Evolutionary conservation across 2,797 vertebrate species (phyloP).

Genomic region (Pipistrellus pygmaeus): DNA sequence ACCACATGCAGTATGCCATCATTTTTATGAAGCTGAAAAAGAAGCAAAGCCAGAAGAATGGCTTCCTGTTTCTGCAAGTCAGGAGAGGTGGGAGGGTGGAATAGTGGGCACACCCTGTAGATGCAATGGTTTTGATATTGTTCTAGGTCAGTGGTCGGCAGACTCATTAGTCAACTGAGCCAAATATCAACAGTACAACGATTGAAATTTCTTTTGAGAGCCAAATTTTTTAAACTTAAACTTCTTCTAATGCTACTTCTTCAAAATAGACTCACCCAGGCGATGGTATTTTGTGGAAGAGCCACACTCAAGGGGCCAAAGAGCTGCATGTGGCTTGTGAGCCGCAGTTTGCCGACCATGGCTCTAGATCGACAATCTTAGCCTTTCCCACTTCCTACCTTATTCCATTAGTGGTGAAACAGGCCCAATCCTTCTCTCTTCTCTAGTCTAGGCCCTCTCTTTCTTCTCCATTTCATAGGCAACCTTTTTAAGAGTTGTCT

Average conservation of each 20-base stretch:
- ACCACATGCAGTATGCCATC: background rate
- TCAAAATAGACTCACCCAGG: too few relatives aligned
- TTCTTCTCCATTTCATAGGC: background rate
- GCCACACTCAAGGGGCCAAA: too few relatives aligned
- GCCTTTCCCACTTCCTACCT: background rate
- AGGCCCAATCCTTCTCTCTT: background rate
- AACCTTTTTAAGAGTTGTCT: background rate
- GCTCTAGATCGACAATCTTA: background rate
- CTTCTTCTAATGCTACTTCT: too few relatives aligned
- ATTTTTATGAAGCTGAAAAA: constrained; percentile 44
- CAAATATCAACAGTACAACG: too few relatives aligned
- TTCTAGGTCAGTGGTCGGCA: background rate
- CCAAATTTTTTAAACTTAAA: too few relatives aligned
- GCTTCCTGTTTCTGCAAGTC: background rate
- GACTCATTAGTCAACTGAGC: too few relatives aligned
- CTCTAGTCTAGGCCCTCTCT: background rate
- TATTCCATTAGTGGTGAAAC: background rate
- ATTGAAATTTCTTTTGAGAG: too few relatives aligned
- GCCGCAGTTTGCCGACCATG: too few relatives aligned
- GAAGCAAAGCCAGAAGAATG: background rate
- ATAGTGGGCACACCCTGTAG: background rate
- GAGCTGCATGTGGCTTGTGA: too few relatives aligned
- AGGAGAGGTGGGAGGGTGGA: too few relatives aligned
- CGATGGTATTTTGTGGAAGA: too few relatives aligned
- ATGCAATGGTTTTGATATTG: background rate